phyloP scores from a whole-genome alignment of 2,113 vertebrate genomes.

The Leptodactylus fuscus region DNA sequence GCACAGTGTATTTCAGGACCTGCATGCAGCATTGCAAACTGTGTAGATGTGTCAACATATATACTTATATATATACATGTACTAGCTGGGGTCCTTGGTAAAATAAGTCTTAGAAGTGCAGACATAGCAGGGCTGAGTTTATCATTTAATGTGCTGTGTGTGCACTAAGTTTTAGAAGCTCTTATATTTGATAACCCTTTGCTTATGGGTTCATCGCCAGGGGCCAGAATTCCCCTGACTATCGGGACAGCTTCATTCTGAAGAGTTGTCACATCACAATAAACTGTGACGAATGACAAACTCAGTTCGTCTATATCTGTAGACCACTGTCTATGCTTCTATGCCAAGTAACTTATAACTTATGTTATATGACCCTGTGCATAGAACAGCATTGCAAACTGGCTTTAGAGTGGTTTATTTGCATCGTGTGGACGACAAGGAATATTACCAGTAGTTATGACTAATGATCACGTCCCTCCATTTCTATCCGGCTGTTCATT shows the following conservation, averaged over 20 bases:
- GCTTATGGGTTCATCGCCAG: too few species aligned
- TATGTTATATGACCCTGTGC: neutral
- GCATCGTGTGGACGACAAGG: neutral
- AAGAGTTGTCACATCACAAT: too few species aligned
- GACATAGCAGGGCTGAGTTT: neutral
- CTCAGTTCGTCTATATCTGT: neutral
- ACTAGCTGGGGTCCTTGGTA: neutral
- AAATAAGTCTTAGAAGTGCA: neutral
- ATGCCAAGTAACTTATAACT: too few species aligned
- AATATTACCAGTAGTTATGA: neutral
- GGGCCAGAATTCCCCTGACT: too few species aligned
- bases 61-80: too few species aligned
- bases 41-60: neutral
- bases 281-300: neutral
- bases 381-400: neutral
- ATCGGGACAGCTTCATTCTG: too few species aligned
- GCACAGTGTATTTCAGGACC: neutral
- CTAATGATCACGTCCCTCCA: too few species aligned
- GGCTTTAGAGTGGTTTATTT: neutral
- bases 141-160: neutral
- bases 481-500: too few species aligned
- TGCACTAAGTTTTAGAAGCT: too few species aligned
- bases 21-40: conserved; percentile 38
- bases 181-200: too few species aligned
- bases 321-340: neutral